These are phyloP conservation scores for Agrenia bidenticulata DNA, from an alignment of 2,888 invertebrate species.

Conservation along the genomic window DNA sequence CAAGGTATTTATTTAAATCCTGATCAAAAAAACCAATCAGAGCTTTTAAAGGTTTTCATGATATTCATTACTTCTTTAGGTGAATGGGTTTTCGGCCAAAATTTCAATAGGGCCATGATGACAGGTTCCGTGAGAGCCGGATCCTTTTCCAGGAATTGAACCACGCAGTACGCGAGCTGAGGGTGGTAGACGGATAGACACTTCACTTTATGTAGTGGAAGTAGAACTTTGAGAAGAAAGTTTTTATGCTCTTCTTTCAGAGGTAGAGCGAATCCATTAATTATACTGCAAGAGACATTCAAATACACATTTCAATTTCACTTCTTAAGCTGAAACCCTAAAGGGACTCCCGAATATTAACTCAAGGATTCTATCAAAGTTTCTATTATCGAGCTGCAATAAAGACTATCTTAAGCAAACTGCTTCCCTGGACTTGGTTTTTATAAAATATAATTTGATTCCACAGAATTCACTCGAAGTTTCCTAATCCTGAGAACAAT, in stretches of 20 bases:
- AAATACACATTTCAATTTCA: neutral
- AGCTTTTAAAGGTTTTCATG: neutral
- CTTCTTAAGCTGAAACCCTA: too few species aligned
- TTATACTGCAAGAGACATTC: constrained; percentile 69
- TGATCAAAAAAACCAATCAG: neutral
- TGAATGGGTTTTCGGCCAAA: constrained; percentile 98
- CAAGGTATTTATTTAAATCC: neutral
- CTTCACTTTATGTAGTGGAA: constrained; percentile 95
- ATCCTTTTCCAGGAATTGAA: constrained; percentile 98
- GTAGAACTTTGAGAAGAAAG: constrained; percentile 89
- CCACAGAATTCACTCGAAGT: too few species aligned
- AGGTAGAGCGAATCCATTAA: constrained; percentile 97
- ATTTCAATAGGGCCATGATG: constrained; percentile 88
- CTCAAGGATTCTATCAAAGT: too few species aligned
- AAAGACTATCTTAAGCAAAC: too few species aligned
- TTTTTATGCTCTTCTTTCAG: constrained; percentile 97
- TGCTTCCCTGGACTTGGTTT: neutral
- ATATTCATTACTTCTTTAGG: constrained; percentile 76
- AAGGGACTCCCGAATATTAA: too few species aligned
- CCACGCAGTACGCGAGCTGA: constrained; percentile 96
- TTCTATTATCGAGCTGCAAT: too few species aligned
- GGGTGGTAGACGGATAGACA: constrained; percentile 96
- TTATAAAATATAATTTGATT: neutral
- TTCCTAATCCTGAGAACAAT: too few species aligned
- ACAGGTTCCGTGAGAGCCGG: constrained; percentile 93